Conservation (phyloP, 2,888 invertebrate genomes). For the Pandemis corylana region DNA sequence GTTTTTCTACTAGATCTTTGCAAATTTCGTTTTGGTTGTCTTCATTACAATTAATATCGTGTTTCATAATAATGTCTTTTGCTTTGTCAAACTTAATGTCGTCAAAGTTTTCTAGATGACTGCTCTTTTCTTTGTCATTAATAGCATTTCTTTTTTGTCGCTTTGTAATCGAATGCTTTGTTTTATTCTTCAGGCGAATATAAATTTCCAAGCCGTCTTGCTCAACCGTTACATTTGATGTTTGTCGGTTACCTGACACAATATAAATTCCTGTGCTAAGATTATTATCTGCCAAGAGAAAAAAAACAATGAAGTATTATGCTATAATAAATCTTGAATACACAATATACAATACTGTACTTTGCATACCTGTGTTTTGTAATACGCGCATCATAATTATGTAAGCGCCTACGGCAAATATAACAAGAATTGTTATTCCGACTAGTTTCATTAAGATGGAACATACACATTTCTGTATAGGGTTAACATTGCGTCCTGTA, state of each 20-base stretch:
- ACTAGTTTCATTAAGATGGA: constrained; percentile 60
- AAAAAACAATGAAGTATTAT: too few species aligned
- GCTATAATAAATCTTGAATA: neutral
- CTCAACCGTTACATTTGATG: constrained; percentile 59
- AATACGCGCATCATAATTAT: constrained; percentile 58
- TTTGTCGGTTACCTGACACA: constrained; percentile 58
- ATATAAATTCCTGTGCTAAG: constrained; percentile 65
- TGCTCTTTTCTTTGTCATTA: constrained; percentile 43
- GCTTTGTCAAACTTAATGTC: constrained; percentile 60
- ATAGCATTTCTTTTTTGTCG: constrained; percentile 57
- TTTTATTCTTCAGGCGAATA: constrained; percentile 60
- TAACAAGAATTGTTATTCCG: constrained; percentile 55
- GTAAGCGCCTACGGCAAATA: constrained; percentile 58
- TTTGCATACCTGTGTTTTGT: constrained; percentile 59
- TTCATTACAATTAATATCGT: constrained; percentile 65
- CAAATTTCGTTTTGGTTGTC: constrained; percentile 64
- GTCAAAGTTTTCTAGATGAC: constrained; percentile 51
- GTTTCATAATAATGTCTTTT: constrained; percentile 65
- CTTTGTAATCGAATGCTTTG: constrained; percentile 47
- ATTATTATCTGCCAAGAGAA: constrained; percentile 54
- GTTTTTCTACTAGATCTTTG: constrained; percentile 63
- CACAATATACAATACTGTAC: neutral
- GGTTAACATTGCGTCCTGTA: constrained; percentile 58
- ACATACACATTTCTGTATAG: constrained; percentile 56
- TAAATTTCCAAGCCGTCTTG: constrained; percentile 59